A percentile compares a stretch with the other conserved stretches of the same genome.
Evolutionary conservation across 2,797 vertebrate genomes (phyloP).

Genomic region (Gorsachius magnificus): DNA sequence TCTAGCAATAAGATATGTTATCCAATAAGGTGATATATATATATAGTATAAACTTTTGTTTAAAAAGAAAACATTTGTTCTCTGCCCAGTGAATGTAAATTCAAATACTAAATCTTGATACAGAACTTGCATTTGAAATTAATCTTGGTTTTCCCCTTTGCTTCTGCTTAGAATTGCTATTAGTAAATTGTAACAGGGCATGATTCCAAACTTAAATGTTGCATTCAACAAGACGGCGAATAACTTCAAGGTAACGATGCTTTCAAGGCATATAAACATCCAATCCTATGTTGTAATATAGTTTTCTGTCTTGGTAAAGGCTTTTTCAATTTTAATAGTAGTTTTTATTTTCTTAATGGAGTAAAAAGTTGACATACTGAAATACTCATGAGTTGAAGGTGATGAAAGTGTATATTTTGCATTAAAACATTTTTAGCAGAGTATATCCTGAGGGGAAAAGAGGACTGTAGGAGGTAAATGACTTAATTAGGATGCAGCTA

Average conservation of each 20-base stretch:
- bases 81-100: neutral
- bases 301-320: neutral
- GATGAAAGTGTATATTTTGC: neutral
- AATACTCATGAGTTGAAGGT: neutral
- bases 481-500: conserved; percentile 47
- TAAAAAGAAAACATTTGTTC: neutral
- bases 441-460: neutral
- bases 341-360: conserved; percentile 18
- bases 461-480: conserved; percentile 33
- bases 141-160: neutral
- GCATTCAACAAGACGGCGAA: neutral
- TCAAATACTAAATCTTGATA: neutral
- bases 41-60: neutral
- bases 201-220: conserved; percentile 36
- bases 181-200: neutral
- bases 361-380: neutral
- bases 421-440: conserved; percentile 6
- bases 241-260: neutral
- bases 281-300: neutral
- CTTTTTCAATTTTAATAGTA: conserved; percentile 16
- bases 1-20: neutral
- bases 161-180: neutral
- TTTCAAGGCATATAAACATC: conserved; percentile 11
- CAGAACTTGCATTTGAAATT: neutral
- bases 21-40: neutral